Base-by-base conservation (phyloP, 2,888 invertebrate genomes). In the Drosophila flavopinicola region DNA sequence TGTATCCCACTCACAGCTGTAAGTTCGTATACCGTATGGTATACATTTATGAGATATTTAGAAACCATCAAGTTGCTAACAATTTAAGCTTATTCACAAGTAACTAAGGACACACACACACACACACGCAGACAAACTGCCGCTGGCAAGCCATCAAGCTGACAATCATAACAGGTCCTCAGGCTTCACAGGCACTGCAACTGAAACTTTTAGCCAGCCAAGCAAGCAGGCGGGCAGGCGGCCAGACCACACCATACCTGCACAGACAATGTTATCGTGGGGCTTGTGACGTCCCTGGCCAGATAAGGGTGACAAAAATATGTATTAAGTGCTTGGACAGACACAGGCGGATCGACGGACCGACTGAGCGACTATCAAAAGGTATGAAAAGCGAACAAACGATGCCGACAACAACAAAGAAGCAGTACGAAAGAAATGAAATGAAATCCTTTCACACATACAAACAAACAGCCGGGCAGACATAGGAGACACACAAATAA, bases 251-350 rank as follows among this genome's bases (percentile, higher is more conserved):
- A 24, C 10, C 20, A 20, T 2, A 6, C 6, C 0, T 13, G 13
- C 27, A 15, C 39, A 65, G 75, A 76, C 80, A 73, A 73, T 85
- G 79, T 83, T 78, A 78, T 83, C 84, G 73, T 49, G 39, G 6
- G 32, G 59, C 68, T 61, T 61, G 73, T 76, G 86, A 71, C 84
- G 57, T 76, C 60, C 67, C 73, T 76, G 80, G 48, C 59, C 71
- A 76, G 86, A 86, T 82, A 84, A 82, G 80, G 77, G 80, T 76
- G 80, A 82, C 80, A 86, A 86, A 82, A 82, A 86, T 82, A 84
- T 84, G 80, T 82, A 86, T 84, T 84, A 84, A 84, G 86, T 80
- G 80, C 73, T 75, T 45, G 70, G 66, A 52, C 57, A 53, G 60
- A 38, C 61, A 11, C n/a, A n/a, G n/a, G n/a, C n/a, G n/a, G n/a